Percentiles rank a stretch among this genome's conserved stretches.
Evolutionary conservation across 2,797 vertebrate species (phyloP).

Genomic region (Catharus ustulatus): DNA sequence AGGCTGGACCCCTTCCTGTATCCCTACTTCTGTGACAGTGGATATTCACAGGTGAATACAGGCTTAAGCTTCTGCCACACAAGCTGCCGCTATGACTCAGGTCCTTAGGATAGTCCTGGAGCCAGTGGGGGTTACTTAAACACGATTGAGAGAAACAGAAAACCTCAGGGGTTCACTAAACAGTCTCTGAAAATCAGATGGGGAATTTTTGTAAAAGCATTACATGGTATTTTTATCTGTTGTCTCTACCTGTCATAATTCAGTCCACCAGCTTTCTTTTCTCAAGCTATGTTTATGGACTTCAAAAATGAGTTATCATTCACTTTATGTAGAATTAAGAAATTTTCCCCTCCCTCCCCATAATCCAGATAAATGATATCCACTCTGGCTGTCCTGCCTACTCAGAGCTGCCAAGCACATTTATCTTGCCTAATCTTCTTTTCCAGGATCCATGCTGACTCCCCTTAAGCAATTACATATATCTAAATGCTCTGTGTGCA

Average conservation of each 20-base stretch:
- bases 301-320: constrained; percentile 26
- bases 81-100: neutral
- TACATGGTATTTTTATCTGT: neutral
- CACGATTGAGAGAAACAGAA: neutral
- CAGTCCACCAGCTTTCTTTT: neutral
- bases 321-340: constrained; percentile 17
- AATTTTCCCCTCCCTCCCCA: neutral
- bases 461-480: constrained; percentile 52
- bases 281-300: constrained; percentile 1
- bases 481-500: constrained; percentile 42
- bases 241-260: neutral
- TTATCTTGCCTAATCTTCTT: constrained; percentile 58
- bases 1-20: neutral
- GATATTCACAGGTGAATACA: neutral
- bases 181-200: neutral
- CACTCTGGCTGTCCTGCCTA: neutral
- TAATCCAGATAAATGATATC: constrained; percentile 33
- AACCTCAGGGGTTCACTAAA: neutral
- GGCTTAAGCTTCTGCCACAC: neutral
- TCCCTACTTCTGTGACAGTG: neutral
- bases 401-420: constrained; percentile 21
- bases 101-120: neutral
- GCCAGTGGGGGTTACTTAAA: neutral
- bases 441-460: constrained; percentile 41
- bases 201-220: neutral